Evolutionary conservation across 2,888 invertebrate species (phyloP).

Genomic region (Pterostichus madidus): DNA sequence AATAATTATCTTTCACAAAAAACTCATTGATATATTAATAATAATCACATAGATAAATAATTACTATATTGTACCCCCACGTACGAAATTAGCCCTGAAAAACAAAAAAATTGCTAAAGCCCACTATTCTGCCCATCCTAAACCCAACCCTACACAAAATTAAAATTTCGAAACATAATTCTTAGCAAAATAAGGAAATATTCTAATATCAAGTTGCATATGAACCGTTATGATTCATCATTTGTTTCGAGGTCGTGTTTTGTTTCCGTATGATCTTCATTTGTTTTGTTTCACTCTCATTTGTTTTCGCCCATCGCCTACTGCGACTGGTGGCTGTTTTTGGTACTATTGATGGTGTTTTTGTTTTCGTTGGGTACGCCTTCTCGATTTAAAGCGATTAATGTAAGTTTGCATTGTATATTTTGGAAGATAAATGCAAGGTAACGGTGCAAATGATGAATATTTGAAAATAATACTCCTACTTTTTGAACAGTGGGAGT

Average conservation of each 20-base stretch:
- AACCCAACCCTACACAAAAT: conserved; percentile 20
- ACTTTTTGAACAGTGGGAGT: conserved; percentile 10
- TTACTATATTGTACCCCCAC: conserved; percentile 34
- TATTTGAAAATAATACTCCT: conserved; percentile 21
- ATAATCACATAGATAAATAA: background rate
- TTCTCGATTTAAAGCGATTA: conserved; percentile 7
- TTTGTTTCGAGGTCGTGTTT: conserved; percentile 46
- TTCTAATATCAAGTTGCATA: background rate
- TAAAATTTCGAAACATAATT: conserved; percentile 25
- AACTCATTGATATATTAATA: conserved; percentile 27
- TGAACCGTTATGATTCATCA: conserved; percentile 47
- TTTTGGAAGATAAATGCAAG: conserved; percentile 34
- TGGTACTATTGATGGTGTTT: conserved; percentile 24
- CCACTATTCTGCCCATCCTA: conserved; percentile 29
- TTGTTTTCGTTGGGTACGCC: conserved; percentile 30
- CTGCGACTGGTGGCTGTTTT: conserved; percentile 22
- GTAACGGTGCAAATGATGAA: conserved; percentile 24
- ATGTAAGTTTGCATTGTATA: conserved; percentile 24
- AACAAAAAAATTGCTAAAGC: conserved; percentile 42
- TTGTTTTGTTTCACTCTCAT: conserved; percentile 52
- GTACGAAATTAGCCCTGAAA: conserved; percentile 20
- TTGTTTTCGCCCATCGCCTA: conserved; percentile 43
- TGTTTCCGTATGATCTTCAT: conserved; percentile 50
- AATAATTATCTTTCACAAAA: conserved; percentile 22
- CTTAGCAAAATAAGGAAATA: conserved; percentile 33